Base-by-base conservation (phyloP, 2,113 vertebrate species). In the Amia ocellicauda region DNA sequence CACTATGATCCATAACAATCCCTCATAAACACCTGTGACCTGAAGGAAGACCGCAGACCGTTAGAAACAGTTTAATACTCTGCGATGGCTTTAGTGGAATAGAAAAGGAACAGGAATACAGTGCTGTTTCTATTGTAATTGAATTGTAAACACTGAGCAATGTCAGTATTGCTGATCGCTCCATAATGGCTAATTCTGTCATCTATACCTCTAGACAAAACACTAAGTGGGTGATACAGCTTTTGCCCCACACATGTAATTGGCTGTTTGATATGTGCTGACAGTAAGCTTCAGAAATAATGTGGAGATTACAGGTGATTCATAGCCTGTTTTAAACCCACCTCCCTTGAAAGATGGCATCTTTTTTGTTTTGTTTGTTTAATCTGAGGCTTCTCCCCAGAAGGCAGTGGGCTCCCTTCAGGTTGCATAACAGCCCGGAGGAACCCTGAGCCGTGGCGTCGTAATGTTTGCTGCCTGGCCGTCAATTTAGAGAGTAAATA, bases 201-300 rank as follows among this genome's bases (percentile, higher is more conserved):
- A 58, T 19, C 20, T 57, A 31, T 26, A 7, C 2, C 31, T 36
- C 31, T 11, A 7, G 31, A 36, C 5, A 36, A 36, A 36, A 36
- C 11, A 36, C 11, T 7, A 36, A n/a, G n/a, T 57, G 28, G 13
- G 20, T 58, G 28, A 41, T 20, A 10, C 17, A 56, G 54, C 27
- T 16, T n/a, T 2, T 24, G 16, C 28, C 17, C 24, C 26, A n/a
- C 60, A 31, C 49, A 54, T 10, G 61, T 20, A 20, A 51, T 31
- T n/a, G 17, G 28, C 11, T 26, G 36, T 14, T 58, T 63, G 40
- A 63, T 63, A 23, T 54, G 36, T 54, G 53, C 47, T 63, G 49
- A 40, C 61, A 54, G 61, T 22, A 26, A 40, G 36, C 4, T 27
- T 19, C 45, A 47, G n/a, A 47, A 16, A 47, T 47, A 47, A 47